Conservation (phyloP, 2,113 vertebrate genomes). For the Phrynosoma platyrhinos region DNA sequence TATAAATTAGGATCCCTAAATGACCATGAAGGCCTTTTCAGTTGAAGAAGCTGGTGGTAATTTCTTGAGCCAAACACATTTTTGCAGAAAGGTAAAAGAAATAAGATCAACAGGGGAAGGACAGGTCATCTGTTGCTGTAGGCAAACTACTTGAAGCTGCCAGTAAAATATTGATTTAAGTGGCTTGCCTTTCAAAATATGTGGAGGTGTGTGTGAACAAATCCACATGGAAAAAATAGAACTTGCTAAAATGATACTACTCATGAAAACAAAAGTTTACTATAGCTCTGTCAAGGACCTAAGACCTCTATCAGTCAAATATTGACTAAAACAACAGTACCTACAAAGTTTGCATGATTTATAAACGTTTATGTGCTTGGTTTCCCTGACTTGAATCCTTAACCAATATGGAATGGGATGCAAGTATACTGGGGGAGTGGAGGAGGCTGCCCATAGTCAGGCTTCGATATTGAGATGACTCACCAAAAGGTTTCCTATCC, state of each 20-base stretch:
- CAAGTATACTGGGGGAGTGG: background rate
- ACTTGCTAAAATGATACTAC: slow-evolving; percentile 23
- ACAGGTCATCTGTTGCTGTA: slow-evolving; percentile 4
- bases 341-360: background rate
- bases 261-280: slow-evolving; percentile 18
- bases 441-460: background rate
- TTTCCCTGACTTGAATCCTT: background rate
- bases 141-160: slow-evolving; percentile 17
- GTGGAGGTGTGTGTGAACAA: background rate
- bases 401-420: too few relatives aligned
- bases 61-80: slow-evolving; percentile 45
- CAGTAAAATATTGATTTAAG: slow-evolving; percentile 16
- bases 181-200: slow-evolving; percentile 43
- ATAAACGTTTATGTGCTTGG: background rate
- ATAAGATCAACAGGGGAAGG: background rate
- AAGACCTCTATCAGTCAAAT: slow-evolving; percentile 21
- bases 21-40: background rate
- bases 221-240: slow-evolving; percentile 22
- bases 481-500: too few relatives aligned
- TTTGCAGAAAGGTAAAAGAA: slow-evolving; percentile 35
- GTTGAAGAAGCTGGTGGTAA: slow-evolving; percentile 41
- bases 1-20: slow-evolving; percentile 22
- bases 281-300: background rate
- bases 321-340: background rate
- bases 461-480: background rate